Evolutionary conservation across 2,797 vertebrate genomes (phyloP), one percentile per base, ranked within the genome.

Genomic region (Leuciscus waleckii): DNA sequence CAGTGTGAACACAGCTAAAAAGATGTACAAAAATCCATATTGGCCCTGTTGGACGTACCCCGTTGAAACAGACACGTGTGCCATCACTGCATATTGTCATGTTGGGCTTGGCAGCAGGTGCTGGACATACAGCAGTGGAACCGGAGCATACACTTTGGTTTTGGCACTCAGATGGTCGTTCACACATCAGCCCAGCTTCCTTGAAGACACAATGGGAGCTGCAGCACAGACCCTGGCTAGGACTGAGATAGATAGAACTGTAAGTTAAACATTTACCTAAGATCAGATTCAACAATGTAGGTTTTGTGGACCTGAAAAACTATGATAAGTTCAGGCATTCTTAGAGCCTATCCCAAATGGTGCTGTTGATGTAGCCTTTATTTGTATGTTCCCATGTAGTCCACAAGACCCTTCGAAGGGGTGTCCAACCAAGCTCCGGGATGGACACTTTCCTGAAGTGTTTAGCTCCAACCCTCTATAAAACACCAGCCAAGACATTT

Each of bases 181-280:
- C 90, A 75, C 96, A 97, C 35, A 10, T 83, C 67, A 90, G 77
- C 14, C 90, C 90, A 0, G 2, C 37, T 0, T 86, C 58, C 86
- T 95, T 95, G 13, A 95, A 94, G 19, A 19, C 56, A 83, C 96
- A 97, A 4, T 86, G 37, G 19, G 90, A 89, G 65, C 82, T 80
- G 79, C 96, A 97, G 89, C 96, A 97, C 51, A 93, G 89, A 67
- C 96, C 96, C 89, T 96, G 95, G 84, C 95, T 97, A 0, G 95
- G 95, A 90, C 96, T 97, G 89, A 74, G 2, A 84, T 56, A 2
- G n/a, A 51, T 78, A 46, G 41, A 65, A 65, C 26, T 65, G 61
- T 65, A 63, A 63, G 10, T 11, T 78, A 54, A 86, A 79, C 21
- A 82, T 29, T 78, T 32, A 87, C 32, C 81, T 43, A 67, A 14